Percentiles rank a stretch among this genome's conserved stretches.
These are phyloP conservation scores for Psylliodes chrysocephalus DNA, from an alignment of 2,888 invertebrate genomes.

Conservation along the genomic window DNA sequence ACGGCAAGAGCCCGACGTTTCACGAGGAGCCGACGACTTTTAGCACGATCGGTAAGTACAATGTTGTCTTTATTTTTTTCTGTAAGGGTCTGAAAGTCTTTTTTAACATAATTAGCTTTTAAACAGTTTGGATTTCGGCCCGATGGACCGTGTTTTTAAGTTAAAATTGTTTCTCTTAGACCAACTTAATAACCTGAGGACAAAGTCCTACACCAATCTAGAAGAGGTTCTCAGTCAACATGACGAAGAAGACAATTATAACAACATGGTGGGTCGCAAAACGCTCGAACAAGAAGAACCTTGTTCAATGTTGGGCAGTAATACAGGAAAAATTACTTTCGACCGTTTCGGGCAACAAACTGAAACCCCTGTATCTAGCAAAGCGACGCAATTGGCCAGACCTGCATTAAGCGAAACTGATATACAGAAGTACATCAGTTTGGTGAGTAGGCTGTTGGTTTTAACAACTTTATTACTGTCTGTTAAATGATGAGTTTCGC, in stretches of 20 bases:
- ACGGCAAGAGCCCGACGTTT: slow-evolving; percentile 53
- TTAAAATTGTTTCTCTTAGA: slow-evolving; percentile 42
- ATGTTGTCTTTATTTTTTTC: too few relatives aligned
- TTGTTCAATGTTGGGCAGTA: slow-evolving; percentile 39
- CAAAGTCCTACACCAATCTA: slow-evolving; percentile 42
- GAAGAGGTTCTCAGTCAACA: slow-evolving; percentile 39
- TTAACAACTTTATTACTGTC: too few relatives aligned
- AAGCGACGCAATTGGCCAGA: slow-evolving; percentile 18
- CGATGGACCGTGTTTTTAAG: too few relatives aligned
- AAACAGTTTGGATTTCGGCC: too few relatives aligned
- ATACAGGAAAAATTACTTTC: slow-evolving; percentile 30
- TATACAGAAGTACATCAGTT: slow-evolving; percentile 30
- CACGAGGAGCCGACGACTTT: slow-evolving; percentile 31
- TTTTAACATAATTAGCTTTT: too few relatives aligned
- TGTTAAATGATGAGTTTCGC: too few relatives aligned
- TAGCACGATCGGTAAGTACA: slow-evolving; percentile 25
- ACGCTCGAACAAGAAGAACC: slow-evolving; percentile 32
- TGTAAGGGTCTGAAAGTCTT: too few relatives aligned
- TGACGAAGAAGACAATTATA: slow-evolving; percentile 33
- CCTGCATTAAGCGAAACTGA: slow-evolving; percentile 24
- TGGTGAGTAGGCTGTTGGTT: too few relatives aligned
- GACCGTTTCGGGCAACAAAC: slow-evolving; percentile 26
- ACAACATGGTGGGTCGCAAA: too few relatives aligned
- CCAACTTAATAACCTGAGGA: slow-evolving; percentile 56
- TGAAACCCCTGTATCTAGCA: slow-evolving; percentile 46